Evolutionary conservation across 2,113 vertebrate species (phyloP).

Genomic region (Passer montanus): DNA sequence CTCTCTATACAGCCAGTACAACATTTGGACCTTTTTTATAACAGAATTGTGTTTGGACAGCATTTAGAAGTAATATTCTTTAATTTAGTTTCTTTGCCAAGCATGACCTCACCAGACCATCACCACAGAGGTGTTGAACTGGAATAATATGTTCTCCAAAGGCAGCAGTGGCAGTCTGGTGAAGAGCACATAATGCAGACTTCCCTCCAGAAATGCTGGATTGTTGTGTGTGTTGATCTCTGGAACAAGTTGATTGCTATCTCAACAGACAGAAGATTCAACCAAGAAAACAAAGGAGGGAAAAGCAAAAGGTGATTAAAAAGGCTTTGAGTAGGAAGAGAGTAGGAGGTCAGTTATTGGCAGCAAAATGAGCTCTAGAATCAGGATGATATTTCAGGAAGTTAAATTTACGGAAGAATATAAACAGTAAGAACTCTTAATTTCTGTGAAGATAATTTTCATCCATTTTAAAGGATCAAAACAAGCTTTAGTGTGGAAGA

Average conservation of each 20-base stretch:
- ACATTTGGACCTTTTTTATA: background rate
- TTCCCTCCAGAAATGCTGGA: background rate
- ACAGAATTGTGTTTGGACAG: background rate
- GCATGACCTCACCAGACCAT: background rate
- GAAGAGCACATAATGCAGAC: background rate
- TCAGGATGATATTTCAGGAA: background rate
- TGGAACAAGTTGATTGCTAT: background rate
- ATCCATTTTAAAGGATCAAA: background rate
- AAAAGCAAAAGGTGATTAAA: background rate
- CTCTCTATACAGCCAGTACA: background rate
- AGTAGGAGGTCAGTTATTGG: background rate
- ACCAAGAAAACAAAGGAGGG: background rate
- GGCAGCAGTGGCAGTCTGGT: background rate
- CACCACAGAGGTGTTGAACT: background rate
- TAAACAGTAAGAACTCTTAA: background rate
- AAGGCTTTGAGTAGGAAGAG: background rate
- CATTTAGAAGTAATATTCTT: background rate
- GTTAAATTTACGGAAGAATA: background rate
- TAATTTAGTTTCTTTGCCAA: background rate
- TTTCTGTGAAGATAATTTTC: background rate
- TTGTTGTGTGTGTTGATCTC: background rate
- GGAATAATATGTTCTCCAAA: background rate
- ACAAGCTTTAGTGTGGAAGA: background rate
- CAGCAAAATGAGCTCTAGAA: background rate
- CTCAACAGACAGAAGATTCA: background rate